Evolutionary conservation across 1,140 invertebrate species (phyloP).

Genomic region (Megalonaias nervosa): DNA sequence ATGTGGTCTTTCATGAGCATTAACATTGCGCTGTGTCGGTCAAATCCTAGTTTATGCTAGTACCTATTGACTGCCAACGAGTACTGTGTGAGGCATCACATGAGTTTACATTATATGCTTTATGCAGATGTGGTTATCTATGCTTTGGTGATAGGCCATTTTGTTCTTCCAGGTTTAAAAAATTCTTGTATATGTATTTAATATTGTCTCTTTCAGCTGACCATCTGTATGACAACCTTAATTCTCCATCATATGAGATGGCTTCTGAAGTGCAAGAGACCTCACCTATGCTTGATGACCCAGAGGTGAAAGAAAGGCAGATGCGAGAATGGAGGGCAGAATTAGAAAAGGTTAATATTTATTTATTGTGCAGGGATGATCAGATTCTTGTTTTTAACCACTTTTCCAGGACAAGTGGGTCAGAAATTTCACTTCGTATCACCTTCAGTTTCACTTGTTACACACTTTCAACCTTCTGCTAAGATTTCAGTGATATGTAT

Average conservation of each 20-base stretch:
- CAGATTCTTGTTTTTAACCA: too few species aligned
- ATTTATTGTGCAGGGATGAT: too few species aligned
- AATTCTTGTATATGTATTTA: too few species aligned
- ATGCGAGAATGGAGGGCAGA: conserved; percentile 79
- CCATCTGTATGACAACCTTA: conserved; percentile 46
- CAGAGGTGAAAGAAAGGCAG: conserved; percentile 56
- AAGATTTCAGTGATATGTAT: too few species aligned
- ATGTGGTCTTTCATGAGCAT: too few species aligned
- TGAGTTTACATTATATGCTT: conserved; percentile 17
- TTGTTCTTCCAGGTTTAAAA: conserved; percentile 17
- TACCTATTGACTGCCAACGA: too few species aligned
- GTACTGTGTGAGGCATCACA: neutral
- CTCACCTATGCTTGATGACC: conserved; percentile 4
- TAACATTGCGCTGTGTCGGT: too few species aligned
- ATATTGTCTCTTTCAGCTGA: conserved; percentile 33
- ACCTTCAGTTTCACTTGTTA: too few species aligned
- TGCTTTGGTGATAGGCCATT: neutral
- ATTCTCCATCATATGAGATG: conserved; percentile 41
- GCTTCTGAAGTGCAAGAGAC: conserved; percentile 16
- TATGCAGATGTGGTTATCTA: conserved; percentile 24
- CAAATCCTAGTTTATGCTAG: too few species aligned
- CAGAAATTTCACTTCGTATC: too few species aligned
- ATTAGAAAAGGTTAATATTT: conserved; percentile 67
- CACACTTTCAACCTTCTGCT: too few species aligned
- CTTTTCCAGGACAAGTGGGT: too few species aligned